Evolutionary conservation across 1,140 invertebrate species (phyloP).

Genomic region (Archivesica marissinica): DNA sequence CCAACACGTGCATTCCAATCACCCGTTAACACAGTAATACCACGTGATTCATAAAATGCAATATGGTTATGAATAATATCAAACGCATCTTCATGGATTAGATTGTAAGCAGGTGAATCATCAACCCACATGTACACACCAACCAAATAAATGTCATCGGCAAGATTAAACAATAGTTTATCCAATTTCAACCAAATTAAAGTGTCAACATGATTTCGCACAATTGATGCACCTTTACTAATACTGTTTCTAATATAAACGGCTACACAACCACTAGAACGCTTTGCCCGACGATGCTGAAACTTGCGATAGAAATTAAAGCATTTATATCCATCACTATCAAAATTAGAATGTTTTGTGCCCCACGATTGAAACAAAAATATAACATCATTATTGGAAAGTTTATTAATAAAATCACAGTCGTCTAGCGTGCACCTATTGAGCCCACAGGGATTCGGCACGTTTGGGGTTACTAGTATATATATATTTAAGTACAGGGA

Average conservation of each 20-base stretch:
- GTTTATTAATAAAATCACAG: background rate
- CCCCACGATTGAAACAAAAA: background rate
- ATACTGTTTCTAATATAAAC: background rate
- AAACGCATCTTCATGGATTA: background rate
- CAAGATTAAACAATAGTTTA: background rate
- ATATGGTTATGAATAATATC: background rate
- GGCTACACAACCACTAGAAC: background rate
- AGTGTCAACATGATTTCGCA: background rate
- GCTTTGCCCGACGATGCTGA: background rate
- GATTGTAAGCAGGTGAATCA: background rate
- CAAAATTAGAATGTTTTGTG: too few relatives aligned
- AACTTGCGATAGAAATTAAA: background rate
- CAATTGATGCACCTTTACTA: background rate
- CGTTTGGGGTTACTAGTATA: too few relatives aligned
- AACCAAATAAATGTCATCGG: background rate
- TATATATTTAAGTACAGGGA: too few relatives aligned
- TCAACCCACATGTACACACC: background rate
- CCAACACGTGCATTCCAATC: background rate
- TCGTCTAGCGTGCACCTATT: background rate
- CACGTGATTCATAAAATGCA: background rate
- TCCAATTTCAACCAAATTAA: background rate
- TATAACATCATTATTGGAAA: background rate
- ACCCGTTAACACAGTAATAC: background rate
- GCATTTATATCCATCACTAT: slow-evolving; percentile 5
- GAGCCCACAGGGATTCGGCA: background rate